Evolutionary conservation across 2,888 invertebrate genomes (phyloP), one percentile per base, ranked within the genome.

Genomic region (Petrolisthes manimaculis): DNA sequence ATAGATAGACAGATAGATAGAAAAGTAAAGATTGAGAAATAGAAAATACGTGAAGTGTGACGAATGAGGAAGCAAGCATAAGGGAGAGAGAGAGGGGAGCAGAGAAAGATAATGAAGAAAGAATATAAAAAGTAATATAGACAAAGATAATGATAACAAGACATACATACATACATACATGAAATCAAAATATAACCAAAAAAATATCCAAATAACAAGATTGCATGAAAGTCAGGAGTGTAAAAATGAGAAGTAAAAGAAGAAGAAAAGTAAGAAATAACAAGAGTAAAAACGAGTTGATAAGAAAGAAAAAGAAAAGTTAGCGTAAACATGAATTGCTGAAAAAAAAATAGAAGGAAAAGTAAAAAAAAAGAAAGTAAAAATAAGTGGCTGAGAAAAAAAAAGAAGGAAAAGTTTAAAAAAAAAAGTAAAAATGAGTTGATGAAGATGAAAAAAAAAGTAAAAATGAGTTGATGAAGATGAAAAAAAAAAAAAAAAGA

Each of bases 31-130:
- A 79, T 51, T 8, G 79, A 79, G 79, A 79, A 54, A 79, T 54
- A 80, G 80, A 80, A 8, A 80, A 24, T 61, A 24, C 1, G 74
- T 21, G 74, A 18, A 24, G n/a, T n/a, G 24, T 4, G 24, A 4
- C n/a, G 9, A 74, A 24, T 21, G 74, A 74, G 74, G 24, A 24
- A 74, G 74, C n/a, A 24, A 74, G 74, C n/a, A 24, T 21, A 24
- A 74, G 74, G 55, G 83, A 83, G 74, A 18, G 18, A 74, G 74
- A 75, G 83, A 83, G 74, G 24, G 18, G 24, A 24, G 24, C 21
- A 74, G 74, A 74, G 74, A 74, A 24, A 74, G 74, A 14, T n/a
- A 74, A 24, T 21, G 74, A 74, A 24, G 24, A 24, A 74, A 24
- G 24, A 24, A 74, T n/a, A 74, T n/a, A 18, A 5, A 74, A 24